Percentiles rank a stretch among this genome's conserved stretches.
phyloP scores from a whole-genome alignment of 2,113 vertebrate genomes.

The Hyla sarda region DNA sequence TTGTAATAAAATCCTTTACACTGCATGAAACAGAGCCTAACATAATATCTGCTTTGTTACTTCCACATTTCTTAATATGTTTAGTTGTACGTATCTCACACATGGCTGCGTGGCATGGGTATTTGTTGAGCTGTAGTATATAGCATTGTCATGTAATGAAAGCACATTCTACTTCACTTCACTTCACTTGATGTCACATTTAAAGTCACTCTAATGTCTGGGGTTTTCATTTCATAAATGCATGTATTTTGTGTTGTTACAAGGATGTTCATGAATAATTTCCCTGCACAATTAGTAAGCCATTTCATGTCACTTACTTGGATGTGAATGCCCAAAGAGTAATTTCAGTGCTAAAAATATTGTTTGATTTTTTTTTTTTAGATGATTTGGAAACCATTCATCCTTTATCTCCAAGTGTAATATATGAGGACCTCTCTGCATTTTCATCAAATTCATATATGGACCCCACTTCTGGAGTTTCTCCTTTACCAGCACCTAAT shows the following conservation, averaged over 20 bases:
- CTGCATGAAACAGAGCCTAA: conserved; percentile 17
- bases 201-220: background rate
- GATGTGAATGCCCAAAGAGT: background rate
- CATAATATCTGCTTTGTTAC: background rate
- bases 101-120: background rate
- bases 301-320: background rate
- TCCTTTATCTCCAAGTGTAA: conserved; percentile 81
- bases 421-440: conserved; percentile 81
- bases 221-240: background rate
- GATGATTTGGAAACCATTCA: conserved; percentile 81
- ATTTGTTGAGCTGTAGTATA: background rate
- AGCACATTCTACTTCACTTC: background rate
- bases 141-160: background rate
- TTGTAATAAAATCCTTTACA: background rate
- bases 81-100: background rate
- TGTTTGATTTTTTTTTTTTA: conserved; percentile 72
- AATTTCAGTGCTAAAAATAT: background rate
- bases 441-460: conserved; percentile 76
- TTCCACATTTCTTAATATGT: background rate
- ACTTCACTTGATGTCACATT: conserved; percentile 13
- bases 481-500: conserved; percentile 70
- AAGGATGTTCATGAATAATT: background rate
- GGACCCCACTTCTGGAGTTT: conserved; percentile 75
- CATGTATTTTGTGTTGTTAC: conserved; percentile 11
- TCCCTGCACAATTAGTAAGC: background rate